These are phyloP conservation scores for Ascidia mentula DNA, from an alignment of 23 tunicate species.

Conservation along the genomic window DNA sequence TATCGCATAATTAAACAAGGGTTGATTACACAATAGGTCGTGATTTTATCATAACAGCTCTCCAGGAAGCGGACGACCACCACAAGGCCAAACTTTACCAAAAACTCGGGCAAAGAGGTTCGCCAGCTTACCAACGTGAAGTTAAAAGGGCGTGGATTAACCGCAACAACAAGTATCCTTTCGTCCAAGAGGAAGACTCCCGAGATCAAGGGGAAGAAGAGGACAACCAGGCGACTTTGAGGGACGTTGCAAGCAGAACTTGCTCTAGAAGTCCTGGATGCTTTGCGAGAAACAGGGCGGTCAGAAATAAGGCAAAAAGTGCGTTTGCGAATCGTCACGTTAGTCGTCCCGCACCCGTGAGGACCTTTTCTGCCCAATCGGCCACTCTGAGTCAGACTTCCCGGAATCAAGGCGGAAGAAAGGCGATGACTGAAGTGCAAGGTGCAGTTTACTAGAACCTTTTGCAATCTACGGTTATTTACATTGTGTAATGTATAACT, in stretches of 20 bases:
- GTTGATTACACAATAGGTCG: too few relatives aligned
- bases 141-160: slow-evolving; percentile 67
- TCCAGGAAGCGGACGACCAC: slow-evolving; percentile 36
- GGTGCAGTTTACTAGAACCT: background rate
- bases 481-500: too few relatives aligned
- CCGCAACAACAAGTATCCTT: slow-evolving; percentile 43
- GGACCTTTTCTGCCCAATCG: slow-evolving; percentile 8
- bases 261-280: background rate
- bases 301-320: background rate
- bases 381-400: background rate
- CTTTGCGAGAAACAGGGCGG: slow-evolving; percentile 4
- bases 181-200: background rate
- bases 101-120: background rate
- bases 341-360: background rate
- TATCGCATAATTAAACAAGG: too few relatives aligned
- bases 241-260: slow-evolving; percentile 12
- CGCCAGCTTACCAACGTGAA: slow-evolving; percentile 5
- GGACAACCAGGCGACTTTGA: background rate
- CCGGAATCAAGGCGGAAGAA: too few relatives aligned
- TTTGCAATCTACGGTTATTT: too few relatives aligned
- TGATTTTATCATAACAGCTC: too few relatives aligned
- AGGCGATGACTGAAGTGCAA: background rate
- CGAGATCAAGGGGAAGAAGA: background rate
- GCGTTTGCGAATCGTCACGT: background rate
- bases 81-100: slow-evolving; percentile 6